phyloP scores from a whole-genome alignment of 1,140 invertebrate species.

The Eupristina koningsbergeri region DNA sequence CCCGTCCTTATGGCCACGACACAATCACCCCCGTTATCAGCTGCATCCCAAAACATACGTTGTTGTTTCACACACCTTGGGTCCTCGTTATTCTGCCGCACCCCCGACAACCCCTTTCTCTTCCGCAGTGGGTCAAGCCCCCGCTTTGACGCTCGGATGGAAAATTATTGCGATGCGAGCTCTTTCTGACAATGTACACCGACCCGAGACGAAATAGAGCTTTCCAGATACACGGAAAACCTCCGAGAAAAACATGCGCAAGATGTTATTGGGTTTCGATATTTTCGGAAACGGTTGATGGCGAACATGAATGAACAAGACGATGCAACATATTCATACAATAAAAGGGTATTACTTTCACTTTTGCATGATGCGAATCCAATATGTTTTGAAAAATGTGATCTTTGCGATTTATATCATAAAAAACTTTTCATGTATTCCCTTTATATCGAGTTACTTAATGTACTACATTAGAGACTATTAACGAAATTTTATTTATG shows the following conservation, averaged over 20 bases:
- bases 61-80: not conserved
- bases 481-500: too few relatives aligned
- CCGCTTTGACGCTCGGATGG: too few relatives aligned
- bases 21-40: not conserved
- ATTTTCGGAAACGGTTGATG: not conserved
- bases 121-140: too few relatives aligned
- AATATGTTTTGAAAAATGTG: not conserved
- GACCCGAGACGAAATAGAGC: too few relatives aligned
- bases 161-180: too few relatives aligned
- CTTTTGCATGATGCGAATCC: not conserved
- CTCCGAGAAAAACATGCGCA: not conserved
- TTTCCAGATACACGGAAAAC: too few relatives aligned
- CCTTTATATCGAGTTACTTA: not conserved
- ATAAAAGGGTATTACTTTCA: not conserved
- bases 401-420: not conserved
- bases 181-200: too few relatives aligned
- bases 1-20: not conserved
- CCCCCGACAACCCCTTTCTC: too few relatives aligned
- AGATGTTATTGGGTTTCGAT: not conserved
- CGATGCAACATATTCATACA: not conserved
- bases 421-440: not conserved
- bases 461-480: too few relatives aligned
- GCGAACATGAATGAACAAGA: not conserved
- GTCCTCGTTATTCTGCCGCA: not conserved
- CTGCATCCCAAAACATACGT: too few relatives aligned